phyloP scores from a whole-genome alignment of 2,113 vertebrate genomes.

The Vimba vimba region DNA sequence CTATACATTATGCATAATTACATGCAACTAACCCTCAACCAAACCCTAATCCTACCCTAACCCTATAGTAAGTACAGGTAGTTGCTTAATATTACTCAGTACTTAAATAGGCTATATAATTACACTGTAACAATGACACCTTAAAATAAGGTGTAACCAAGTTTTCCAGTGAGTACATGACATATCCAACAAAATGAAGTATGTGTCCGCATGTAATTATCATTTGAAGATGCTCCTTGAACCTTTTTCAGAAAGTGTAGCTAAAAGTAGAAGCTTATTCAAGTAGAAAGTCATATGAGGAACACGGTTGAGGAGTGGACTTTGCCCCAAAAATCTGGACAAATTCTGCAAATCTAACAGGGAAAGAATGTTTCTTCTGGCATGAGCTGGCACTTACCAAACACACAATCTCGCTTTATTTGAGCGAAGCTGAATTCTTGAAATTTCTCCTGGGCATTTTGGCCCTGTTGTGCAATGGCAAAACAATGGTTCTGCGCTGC shows the following conservation, averaged over 20 bases:
- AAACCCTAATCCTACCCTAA: too few relatives aligned
- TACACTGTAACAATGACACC: too few relatives aligned
- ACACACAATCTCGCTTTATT: background rate
- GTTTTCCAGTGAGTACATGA: background rate
- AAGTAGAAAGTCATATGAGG: background rate
- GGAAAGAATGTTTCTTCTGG: constrained; percentile 14
- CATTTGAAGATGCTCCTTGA: background rate
- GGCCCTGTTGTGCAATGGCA: background rate
- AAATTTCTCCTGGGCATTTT: constrained; percentile 4
- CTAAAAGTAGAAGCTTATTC: background rate
- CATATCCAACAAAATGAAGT: background rate
- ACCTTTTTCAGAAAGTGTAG: background rate
- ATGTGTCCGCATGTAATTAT: background rate
- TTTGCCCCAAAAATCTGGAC: background rate
- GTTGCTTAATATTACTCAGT: too few relatives aligned
- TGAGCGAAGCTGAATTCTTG: background rate
- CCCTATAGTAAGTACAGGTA: too few relatives aligned
- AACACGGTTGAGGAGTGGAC: background rate
- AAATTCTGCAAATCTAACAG: background rate
- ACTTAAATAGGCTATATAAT: too few relatives aligned
- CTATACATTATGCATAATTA: too few relatives aligned
- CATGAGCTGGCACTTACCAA: background rate
- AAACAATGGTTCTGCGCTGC: constrained; percentile 3
- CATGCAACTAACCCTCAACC: too few relatives aligned
- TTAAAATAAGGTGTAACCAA: background rate